Conservation (phyloP, 2,888 invertebrate species). For the Xanthia icteritia region DNA sequence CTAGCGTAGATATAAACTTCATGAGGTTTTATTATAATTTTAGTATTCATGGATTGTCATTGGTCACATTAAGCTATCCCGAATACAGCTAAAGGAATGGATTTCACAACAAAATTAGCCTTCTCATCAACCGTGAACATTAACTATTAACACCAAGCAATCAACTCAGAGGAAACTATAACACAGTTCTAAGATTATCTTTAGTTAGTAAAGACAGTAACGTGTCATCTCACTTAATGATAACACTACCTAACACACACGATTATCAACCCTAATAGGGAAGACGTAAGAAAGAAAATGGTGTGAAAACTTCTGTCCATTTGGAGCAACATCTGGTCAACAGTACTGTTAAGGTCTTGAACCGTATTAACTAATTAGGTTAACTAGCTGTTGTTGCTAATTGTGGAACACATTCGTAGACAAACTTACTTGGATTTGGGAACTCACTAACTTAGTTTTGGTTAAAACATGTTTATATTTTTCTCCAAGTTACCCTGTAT, state of each 20-base stretch:
- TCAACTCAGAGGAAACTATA: constrained; percentile 22
- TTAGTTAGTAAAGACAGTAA: constrained; percentile 17
- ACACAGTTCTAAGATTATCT: constrained; percentile 29
- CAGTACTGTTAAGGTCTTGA: constrained; percentile 35
- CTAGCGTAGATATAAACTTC: background rate
- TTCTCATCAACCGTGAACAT: background rate
- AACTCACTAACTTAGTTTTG: background rate
- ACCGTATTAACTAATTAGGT: constrained; percentile 41
- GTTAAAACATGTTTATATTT: background rate
- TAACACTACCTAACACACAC: constrained; percentile 7
- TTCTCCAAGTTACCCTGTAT: background rate
- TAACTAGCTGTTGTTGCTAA: constrained; percentile 38
- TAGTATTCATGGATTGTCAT: background rate
- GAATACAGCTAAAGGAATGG: too few relatives aligned
- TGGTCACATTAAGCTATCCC: background rate
- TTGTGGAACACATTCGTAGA: constrained; percentile 21
- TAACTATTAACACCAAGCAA: background rate
- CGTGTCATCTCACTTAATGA: constrained; percentile 36
- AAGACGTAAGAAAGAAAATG: background rate
- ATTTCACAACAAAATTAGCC: background rate
- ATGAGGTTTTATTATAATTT: too few relatives aligned
- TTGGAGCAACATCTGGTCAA: constrained; percentile 52
- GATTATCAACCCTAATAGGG: background rate
- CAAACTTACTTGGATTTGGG: background rate
- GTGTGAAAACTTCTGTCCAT: constrained; percentile 1